Conservation (phyloP, 2,888 invertebrate genomes). For the Drosophila mayaguana region DNA sequence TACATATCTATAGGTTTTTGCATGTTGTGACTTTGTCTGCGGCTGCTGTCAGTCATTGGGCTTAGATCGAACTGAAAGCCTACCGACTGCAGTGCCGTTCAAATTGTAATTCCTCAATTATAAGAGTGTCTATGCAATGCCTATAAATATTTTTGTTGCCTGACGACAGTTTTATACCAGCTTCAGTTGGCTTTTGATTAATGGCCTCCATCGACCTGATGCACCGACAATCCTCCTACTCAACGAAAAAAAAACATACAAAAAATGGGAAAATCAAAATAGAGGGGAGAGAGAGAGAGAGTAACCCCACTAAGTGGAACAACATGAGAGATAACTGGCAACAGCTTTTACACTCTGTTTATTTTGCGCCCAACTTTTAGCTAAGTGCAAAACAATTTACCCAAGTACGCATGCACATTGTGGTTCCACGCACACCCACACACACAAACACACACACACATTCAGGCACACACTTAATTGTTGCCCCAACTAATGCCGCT, state of each 20-base stretch:
- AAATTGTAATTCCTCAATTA: constrained; percentile 81
- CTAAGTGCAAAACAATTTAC: constrained; percentile 82
- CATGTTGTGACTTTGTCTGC: constrained; percentile 61
- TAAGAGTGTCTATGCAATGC: constrained; percentile 58
- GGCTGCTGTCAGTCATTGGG: constrained; percentile 65
- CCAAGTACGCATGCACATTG: constrained; percentile 63
- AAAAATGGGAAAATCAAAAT: background rate
- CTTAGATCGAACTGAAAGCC: constrained; percentile 35
- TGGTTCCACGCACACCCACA: constrained; percentile 21
- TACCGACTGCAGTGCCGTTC: constrained; percentile 53
- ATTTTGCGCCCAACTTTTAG: constrained; percentile 72
- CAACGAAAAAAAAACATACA: background rate
- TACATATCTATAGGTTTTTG: constrained; percentile 10
- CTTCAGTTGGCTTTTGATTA: constrained; percentile 64
- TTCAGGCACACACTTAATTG: constrained; percentile 63
- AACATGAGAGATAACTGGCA: constrained; percentile 65
- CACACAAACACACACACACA: constrained; percentile 14
- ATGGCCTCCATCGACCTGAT: constrained; percentile 56
- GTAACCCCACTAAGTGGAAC: constrained; percentile 62
- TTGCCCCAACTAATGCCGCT: constrained; percentile 56
- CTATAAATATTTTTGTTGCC: constrained; percentile 60
- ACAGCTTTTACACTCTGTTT: constrained; percentile 67
- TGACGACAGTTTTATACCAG: constrained; percentile 53
- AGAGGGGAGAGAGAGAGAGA: background rate
- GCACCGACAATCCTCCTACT: constrained; percentile 32